These are phyloP conservation scores for Cerastis leucographa DNA, from an alignment of 2,888 invertebrate genomes.

Conservation along the genomic window DNA sequence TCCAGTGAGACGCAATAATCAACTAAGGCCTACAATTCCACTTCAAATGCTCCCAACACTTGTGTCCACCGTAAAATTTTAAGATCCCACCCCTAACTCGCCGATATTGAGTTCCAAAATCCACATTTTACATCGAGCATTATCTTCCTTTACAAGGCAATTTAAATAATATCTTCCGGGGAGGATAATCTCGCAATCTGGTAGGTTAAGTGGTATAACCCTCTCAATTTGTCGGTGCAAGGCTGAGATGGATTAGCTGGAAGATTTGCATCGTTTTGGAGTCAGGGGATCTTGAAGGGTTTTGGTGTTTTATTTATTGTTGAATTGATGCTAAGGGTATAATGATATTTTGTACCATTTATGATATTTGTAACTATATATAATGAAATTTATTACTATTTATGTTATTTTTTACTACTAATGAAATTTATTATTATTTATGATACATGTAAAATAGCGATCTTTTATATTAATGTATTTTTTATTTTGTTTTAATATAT, in stretches of 20 bases:
- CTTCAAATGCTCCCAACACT: constrained; percentile 35
- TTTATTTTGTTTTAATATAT: too few relatives aligned
- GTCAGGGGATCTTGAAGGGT: not conserved
- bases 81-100: constrained; percentile 46
- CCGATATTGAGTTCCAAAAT: constrained; percentile 60
- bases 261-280: constrained; percentile 45
- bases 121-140: constrained; percentile 50
- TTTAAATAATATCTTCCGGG: constrained; percentile 63
- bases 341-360: too few relatives aligned
- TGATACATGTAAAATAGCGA: too few relatives aligned
- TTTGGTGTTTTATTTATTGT: constrained; percentile 7
- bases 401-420: not conserved
- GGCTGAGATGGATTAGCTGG: constrained; percentile 42
- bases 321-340: not conserved
- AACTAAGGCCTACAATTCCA: constrained; percentile 11
- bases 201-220: constrained; percentile 47
- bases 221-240: constrained; percentile 51
- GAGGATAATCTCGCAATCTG: constrained; percentile 53
- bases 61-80: constrained; percentile 61
- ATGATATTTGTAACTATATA: too few relatives aligned
- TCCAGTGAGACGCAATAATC: constrained; percentile 19
- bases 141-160: constrained; percentile 49
- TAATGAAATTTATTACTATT: not conserved
- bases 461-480: too few relatives aligned
- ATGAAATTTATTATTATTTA: not conserved